Conservation (phyloP, 2,888 invertebrate species). For the Scaeva pyrastri region DNA sequence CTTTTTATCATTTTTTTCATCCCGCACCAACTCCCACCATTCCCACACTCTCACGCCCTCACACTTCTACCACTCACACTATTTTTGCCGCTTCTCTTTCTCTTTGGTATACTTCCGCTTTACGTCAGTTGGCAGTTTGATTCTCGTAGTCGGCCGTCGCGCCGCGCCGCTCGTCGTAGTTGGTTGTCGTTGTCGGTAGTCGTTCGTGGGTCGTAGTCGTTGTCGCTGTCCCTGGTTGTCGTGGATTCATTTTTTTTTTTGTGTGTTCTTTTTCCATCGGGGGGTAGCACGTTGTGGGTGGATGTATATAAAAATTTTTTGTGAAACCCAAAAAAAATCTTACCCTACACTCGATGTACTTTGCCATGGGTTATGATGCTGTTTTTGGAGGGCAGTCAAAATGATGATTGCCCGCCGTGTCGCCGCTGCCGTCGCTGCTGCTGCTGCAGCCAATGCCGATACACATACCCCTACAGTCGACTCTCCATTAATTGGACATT, state of each 20-base stretch:
- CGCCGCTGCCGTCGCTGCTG: no score
- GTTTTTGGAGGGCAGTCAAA: slow-evolving; percentile 70
- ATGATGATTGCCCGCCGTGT: slow-evolving; percentile 68
- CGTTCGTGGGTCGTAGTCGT: slow-evolving; percentile 6
- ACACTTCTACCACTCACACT: slow-evolving; percentile 41
- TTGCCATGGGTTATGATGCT: slow-evolving; percentile 56
- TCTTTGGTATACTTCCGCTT: slow-evolving; percentile 66
- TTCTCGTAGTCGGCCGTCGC: slow-evolving; percentile 35
- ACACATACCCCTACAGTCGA: slow-evolving; percentile 33
- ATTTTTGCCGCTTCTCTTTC: slow-evolving; percentile 30
- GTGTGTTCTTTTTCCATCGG: not conserved
- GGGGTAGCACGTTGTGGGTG: slow-evolving; percentile 28
- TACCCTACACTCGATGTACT: not conserved
- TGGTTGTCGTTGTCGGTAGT: slow-evolving; percentile 10
- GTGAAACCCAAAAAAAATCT: slow-evolving; percentile 45
- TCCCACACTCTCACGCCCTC: not conserved
- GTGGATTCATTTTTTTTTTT: slow-evolving; percentile 36
- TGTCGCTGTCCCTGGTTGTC: slow-evolving; percentile 43
- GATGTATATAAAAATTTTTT: slow-evolving; percentile 22
- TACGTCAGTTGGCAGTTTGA: slow-evolving; percentile 75
- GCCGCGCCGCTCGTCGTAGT: no score
- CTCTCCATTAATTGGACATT: not conserved
- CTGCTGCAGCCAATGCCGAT: not conserved
- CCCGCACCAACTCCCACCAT: not conserved
- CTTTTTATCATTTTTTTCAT: slow-evolving; percentile 46